Conservation (phyloP, 2,888 invertebrate species). For the Pantelozetes paolii region DNA sequence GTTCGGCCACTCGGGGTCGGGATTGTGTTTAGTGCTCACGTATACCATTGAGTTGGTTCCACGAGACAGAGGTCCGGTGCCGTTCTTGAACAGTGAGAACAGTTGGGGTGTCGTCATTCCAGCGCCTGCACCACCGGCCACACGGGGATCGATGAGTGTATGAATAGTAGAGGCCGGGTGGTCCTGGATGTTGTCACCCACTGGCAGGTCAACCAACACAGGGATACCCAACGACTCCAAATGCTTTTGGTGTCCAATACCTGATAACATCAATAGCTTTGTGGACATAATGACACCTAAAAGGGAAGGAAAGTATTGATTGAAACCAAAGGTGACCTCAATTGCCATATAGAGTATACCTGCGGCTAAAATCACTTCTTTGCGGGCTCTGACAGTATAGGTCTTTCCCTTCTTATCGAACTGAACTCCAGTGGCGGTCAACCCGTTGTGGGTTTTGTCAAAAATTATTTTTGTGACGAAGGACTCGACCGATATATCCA, state of each 20-base stretch:
- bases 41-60: conserved; percentile 1
- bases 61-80: background rate
- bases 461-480: conserved; percentile 12
- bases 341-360: background rate
- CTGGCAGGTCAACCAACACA: conserved; percentile 70
- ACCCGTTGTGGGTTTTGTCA: background rate
- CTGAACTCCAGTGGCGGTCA: conserved; percentile 8
- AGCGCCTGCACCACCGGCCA: background rate
- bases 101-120: background rate
- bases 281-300: conserved; percentile 2
- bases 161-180: background rate
- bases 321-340: background rate
- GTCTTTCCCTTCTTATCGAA: background rate
- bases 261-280: conserved; percentile 16
- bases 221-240: conserved; percentile 66
- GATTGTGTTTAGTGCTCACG: background rate
- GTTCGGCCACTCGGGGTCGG: conserved; percentile 10
- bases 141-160: background rate
- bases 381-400: background rate
- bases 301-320: background rate
- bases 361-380: conserved; percentile 13
- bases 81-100: background rate
- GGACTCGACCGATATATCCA: background rate
- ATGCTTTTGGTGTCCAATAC: conserved; percentile 54
- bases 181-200: conserved; percentile 71